Conservation (phyloP, 2,888 invertebrate species). For the Leuctra nigra region DNA sequence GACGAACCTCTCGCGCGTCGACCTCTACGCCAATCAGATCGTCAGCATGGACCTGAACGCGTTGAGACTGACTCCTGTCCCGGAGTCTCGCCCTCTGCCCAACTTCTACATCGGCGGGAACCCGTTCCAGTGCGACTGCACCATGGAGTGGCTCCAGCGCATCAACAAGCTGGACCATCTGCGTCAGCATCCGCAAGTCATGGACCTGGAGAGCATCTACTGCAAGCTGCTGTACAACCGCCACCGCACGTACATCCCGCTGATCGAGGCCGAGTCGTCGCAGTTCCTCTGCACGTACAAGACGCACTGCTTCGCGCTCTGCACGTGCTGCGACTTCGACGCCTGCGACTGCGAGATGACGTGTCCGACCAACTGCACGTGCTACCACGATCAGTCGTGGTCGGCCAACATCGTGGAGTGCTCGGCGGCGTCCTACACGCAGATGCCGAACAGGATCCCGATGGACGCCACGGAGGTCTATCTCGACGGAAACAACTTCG, state of each 20-base stretch:
- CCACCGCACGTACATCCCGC: conserved; percentile 74
- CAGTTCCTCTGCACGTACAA: conserved; percentile 90
- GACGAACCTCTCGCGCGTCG: conserved; percentile 80
- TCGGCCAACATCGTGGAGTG: conserved; percentile 90
- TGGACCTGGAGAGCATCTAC: conserved; percentile 84
- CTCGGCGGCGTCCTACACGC: conserved; percentile 70
- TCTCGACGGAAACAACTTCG: conserved; percentile 86
- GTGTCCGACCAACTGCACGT: conserved; percentile 88
- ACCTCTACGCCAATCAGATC: conserved; percentile 88
- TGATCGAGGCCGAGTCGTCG: conserved; percentile 78
- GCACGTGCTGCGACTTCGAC: conserved; percentile 95
- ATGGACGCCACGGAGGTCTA: conserved; percentile 95
- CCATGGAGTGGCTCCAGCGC: conserved; percentile 91
- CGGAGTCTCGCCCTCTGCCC: conserved; percentile 66
- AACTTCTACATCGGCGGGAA: conserved; percentile 92
- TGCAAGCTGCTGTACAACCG: conserved; percentile 82
- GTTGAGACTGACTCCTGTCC: conserved; percentile 71
- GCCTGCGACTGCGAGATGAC: conserved; percentile 97
- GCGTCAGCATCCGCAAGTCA: conserved; percentile 81
- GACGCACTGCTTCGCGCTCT: conserved; percentile 88
- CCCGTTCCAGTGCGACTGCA: conserved; percentile 91
- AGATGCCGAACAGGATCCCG: conserved; percentile 80
- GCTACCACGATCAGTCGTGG: conserved; percentile 93
- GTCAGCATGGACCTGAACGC: conserved; percentile 86
- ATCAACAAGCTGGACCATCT: conserved; percentile 79